A percentile compares a stretch with the other conserved stretches of the same genome.
Evolutionary conservation across 2,888 invertebrate genomes (phyloP).

Genomic region (Dryocosmus kuriphilus): DNA sequence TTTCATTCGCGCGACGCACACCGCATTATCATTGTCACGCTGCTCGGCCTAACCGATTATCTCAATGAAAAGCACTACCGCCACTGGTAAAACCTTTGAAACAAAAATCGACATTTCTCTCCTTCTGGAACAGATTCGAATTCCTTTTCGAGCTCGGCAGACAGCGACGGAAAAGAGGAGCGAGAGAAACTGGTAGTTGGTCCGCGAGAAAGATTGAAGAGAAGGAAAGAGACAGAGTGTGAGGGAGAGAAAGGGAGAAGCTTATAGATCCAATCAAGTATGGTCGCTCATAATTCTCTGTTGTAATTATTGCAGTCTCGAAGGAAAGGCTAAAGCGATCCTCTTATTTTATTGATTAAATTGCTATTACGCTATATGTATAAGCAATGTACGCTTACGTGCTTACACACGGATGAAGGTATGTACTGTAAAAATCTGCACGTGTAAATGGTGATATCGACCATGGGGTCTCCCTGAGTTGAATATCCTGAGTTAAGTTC

Average conservation of each 20-base stretch:
- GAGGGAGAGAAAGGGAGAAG: constrained; percentile 44
- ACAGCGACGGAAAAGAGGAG: constrained; percentile 25
- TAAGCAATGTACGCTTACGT: not conserved
- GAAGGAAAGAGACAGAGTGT: constrained; percentile 45
- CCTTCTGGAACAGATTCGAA: constrained; percentile 28
- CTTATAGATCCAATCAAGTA: constrained; percentile 75
- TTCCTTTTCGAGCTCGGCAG: constrained; percentile 5
- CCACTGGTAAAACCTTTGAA: not conserved
- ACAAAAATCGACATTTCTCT: constrained; percentile 25
- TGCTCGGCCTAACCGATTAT: constrained; percentile 19
- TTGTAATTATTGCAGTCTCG: constrained; percentile 74
- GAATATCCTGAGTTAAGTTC: not conserved
- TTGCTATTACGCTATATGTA: constrained; percentile 71
- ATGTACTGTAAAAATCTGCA: constrained; percentile 1
- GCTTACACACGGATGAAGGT: not conserved
- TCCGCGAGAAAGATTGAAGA: constrained; percentile 18
- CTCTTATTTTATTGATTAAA: constrained; percentile 76
- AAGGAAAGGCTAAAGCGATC: constrained; percentile 64
- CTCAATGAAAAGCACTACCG: constrained; percentile 2
- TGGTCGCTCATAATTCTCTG: constrained; percentile 74
- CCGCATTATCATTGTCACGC: not conserved
- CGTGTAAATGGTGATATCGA: not conserved
- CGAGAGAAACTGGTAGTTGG: constrained; percentile 35
- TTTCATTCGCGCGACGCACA: not conserved
- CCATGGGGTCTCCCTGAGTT: not conserved